These are phyloP conservation scores for Corapipo altera DNA, from an alignment of 2,113 vertebrate genomes.

Conservation along the genomic window DNA sequence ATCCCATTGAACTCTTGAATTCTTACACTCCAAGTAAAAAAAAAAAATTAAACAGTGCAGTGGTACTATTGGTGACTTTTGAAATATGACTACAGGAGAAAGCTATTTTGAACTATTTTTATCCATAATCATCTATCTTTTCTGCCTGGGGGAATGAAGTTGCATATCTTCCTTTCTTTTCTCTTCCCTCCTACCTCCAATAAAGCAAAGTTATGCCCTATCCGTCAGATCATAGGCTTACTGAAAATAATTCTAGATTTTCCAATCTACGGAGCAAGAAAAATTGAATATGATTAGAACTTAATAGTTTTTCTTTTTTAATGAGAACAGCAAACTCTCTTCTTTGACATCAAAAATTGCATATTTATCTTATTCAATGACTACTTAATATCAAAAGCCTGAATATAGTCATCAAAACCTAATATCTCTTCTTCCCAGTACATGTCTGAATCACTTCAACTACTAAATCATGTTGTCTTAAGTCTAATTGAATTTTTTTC, in stretches of 20 bases:
- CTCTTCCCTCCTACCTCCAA: fast-evolving
- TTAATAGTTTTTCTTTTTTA: not conserved
- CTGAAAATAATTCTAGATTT: not conserved
- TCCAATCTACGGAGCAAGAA: not conserved
- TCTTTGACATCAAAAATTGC: not conserved
- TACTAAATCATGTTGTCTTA: conserved; percentile 3
- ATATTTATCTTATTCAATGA: conserved; percentile 5
- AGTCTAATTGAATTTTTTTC: not conserved
- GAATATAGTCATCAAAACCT: not conserved
- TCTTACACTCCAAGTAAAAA: not conserved
- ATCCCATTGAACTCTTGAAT: not conserved
- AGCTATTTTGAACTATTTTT: not conserved
- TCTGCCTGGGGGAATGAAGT: not conserved
- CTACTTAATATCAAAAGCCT: not conserved
- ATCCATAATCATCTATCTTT: not conserved
- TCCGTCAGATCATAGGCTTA: not conserved
- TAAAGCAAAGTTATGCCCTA: not conserved
- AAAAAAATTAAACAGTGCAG: not conserved
- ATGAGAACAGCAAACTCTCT: not conserved
- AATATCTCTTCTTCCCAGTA: not conserved
- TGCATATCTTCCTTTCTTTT: not conserved
- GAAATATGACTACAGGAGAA: not conserved
- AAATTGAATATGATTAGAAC: not conserved
- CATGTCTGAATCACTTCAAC: not conserved
- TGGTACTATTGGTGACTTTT: not conserved